Base-by-base conservation (phyloP, 2,797 vertebrate genomes). In the Chelidonichthys spinosus region DNA sequence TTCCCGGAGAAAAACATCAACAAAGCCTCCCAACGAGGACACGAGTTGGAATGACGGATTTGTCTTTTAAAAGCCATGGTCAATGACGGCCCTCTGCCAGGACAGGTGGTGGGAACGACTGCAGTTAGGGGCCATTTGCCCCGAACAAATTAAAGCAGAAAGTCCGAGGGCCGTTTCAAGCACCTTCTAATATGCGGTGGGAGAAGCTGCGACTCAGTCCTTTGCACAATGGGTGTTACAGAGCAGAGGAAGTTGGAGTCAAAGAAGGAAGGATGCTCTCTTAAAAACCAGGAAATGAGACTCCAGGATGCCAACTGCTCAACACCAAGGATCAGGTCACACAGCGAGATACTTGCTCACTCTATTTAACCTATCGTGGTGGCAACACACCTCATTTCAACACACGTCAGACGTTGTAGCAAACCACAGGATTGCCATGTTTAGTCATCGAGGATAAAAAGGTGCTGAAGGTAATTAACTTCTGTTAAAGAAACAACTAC, bases 221-320 rank as follows among this genome's bases (percentile, higher is more conserved):
- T 60, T 71, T 78, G 72, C 78, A 85, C 89, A 85, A 79, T 81
- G 81, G 89, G 87, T 88, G 92, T 90, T 87, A 78, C 1, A 78
- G 88, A 92, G 89, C 89, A 95, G 87, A 96, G 96, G 97, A 98
- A 97, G 92, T 91, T 69, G 83, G 90, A 92, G 94, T 94, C 93
- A 92, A 93, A 92, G 94, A 91, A 96, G 96, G 97, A 97, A 98
- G 96, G 95, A 96, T 95, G 93, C 93, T 90, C 95, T 95, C 96
- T 96, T 96, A 95, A 97, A 97, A 96, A 96, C 63, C 87, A 96
- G 97, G 97, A 98, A 98, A 96, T 94, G 93, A 96, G 95, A 90
- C 93, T 96, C 93, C 96, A 97, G 96, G 96, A 98, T 95, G 94
- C 93, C 95, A 95, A 95, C 95, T 95, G 92, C 95, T 96, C 94